These are phyloP conservation scores for Polylopha cassiicola DNA, from an alignment of 2,888 invertebrate genomes.

Conservation along the genomic window DNA sequence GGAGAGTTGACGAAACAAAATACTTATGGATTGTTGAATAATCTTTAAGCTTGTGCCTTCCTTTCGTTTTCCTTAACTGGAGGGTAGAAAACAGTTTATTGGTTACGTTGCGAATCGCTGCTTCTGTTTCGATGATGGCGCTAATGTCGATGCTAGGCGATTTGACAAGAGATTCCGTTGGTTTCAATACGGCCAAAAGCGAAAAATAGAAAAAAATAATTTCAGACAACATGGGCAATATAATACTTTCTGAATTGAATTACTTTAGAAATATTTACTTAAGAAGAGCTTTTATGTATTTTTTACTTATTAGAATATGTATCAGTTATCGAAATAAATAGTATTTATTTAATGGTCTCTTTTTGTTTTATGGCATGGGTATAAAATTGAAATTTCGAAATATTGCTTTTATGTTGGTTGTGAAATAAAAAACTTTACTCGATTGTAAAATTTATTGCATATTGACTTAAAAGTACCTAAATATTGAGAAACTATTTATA, in stretches of 20 bases:
- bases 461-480: background rate
- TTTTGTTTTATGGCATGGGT: conserved; percentile 18
- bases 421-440: too few species aligned
- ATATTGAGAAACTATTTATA: too few species aligned
- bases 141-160: too few species aligned
- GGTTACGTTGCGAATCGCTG: conserved; percentile 25
- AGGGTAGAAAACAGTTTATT: conserved; percentile 42
- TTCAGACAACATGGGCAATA: conserved; percentile 8
- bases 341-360: conserved; percentile 15
- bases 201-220: conserved; percentile 1
- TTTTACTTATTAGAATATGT: conserved; percentile 21
- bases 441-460: conserved; percentile 4
- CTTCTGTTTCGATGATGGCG: background rate
- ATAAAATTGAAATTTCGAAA: conserved; percentile 4
- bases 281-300: background rate
- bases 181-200: too few species aligned
- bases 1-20: conserved; percentile 41
- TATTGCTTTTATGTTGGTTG: background rate
- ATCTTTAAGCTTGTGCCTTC: conserved; percentile 35
- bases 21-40: conserved; percentile 44
- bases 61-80: conserved; percentile 31
- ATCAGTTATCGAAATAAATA: conserved; percentile 23
- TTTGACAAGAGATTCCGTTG: too few species aligned
- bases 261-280: too few species aligned
- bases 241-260: background rate